Evolutionary conservation across 1,140 invertebrate species (phyloP).

Genomic region (Tetramorium simillimum): DNA sequence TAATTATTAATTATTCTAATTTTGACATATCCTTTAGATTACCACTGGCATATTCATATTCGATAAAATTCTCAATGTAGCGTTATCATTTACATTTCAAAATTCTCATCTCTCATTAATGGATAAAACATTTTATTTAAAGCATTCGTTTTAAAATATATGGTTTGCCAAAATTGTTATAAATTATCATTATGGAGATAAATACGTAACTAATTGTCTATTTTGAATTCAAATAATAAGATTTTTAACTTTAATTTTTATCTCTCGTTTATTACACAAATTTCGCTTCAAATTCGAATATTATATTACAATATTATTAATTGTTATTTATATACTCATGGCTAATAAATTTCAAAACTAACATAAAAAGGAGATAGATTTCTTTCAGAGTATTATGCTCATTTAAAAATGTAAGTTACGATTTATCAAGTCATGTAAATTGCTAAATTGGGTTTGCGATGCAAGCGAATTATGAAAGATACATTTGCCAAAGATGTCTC

Average conservation of each 20-base stretch:
- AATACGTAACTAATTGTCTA: not conserved
- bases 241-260: not conserved
- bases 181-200: not conserved
- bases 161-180: not conserved
- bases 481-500: not conserved
- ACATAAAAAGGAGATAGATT: not conserved
- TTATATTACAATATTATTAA: not conserved
- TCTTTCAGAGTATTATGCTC: not conserved
- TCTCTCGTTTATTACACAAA: not conserved
- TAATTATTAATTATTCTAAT: slow-evolving; percentile 39
- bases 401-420: not conserved
- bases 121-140: not conserved
- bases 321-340: not conserved
- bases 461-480: not conserved
- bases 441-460: not conserved
- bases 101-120: not conserved
- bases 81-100: not conserved
- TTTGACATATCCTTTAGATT: not conserved
- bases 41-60: not conserved
- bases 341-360: not conserved
- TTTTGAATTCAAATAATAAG: not conserved
- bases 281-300: not conserved
- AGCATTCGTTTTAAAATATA: not conserved
- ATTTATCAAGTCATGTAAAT: not conserved
- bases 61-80: not conserved